Conservation (phyloP, 2,113 vertebrate species). For the Bos indicus region DNA sequence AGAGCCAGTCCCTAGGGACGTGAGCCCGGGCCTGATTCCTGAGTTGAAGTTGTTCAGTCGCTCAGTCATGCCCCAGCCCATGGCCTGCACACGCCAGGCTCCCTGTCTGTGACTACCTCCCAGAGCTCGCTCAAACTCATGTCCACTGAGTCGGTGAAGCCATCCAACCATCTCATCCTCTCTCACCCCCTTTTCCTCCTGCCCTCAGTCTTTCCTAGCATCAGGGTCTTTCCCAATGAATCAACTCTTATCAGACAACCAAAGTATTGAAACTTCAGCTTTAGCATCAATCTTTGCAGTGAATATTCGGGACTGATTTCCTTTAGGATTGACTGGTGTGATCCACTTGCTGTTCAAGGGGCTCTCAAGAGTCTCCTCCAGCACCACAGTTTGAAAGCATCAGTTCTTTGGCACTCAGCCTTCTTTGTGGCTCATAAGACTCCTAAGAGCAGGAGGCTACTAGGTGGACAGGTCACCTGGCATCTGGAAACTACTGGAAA, state of each 20-base stretch:
- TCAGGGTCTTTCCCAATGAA: not conserved
- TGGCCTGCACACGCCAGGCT: not conserved
- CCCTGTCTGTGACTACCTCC: not conserved
- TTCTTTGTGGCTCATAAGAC: not conserved
- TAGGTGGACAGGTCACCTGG: not conserved
- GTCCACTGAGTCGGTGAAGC: not conserved
- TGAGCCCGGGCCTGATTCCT: too few species aligned
- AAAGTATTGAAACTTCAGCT: not conserved
- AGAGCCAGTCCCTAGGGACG: too few species aligned
- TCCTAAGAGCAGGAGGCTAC: not conserved
- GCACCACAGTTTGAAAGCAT: not conserved
- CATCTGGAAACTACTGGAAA: not conserved
- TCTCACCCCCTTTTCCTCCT: not conserved
- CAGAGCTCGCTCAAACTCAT: not conserved
- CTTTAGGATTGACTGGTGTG: not conserved
- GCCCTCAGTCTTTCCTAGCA: not conserved
- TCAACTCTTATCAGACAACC: not conserved
- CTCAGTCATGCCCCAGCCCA: not conserved
- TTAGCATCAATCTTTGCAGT: not conserved
- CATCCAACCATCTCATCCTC: not conserved
- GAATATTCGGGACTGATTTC: not conserved
- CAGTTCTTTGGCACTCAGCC: not conserved
- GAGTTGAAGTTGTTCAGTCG: not conserved
- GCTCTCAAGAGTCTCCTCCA: not conserved
- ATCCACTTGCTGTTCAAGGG: not conserved